Evolutionary conservation across 2,113 vertebrate genomes (phyloP).

Genomic region (Motacilla alba): DNA sequence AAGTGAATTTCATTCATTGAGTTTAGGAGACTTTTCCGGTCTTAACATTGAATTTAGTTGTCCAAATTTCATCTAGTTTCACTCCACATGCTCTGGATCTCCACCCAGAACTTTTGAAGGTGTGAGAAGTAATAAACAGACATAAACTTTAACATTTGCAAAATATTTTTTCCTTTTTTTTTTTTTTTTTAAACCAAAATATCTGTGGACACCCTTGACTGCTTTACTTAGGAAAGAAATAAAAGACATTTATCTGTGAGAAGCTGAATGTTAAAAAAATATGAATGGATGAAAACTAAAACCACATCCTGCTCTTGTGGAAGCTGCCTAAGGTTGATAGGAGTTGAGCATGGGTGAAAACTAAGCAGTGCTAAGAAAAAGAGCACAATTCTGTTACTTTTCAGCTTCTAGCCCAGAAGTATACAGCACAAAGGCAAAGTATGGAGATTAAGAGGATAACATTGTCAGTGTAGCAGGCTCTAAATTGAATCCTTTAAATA

Average conservation of each 20-base stretch:
- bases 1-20: background rate
- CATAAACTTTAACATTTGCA: background rate
- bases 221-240: background rate
- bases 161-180: background rate
- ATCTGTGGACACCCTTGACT: background rate
- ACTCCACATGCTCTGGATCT: background rate
- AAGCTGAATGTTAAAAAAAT: background rate
- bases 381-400: background rate
- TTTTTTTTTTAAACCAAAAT: background rate
- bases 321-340: background rate
- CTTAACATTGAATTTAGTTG: background rate
- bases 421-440: background rate
- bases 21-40: background rate
- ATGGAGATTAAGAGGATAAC: background rate
- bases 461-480: background rate
- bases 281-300: fast-evolving
- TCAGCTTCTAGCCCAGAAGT: background rate
- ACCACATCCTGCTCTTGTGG: background rate
- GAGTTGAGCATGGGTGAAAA: background rate
- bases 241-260: background rate
- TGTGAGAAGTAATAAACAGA: background rate
- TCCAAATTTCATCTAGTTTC: background rate
- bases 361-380: background rate
- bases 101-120: background rate
- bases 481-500: background rate